Evolutionary conservation across 2,888 invertebrate species (phyloP).

Genomic region (Boloria selene): DNA sequence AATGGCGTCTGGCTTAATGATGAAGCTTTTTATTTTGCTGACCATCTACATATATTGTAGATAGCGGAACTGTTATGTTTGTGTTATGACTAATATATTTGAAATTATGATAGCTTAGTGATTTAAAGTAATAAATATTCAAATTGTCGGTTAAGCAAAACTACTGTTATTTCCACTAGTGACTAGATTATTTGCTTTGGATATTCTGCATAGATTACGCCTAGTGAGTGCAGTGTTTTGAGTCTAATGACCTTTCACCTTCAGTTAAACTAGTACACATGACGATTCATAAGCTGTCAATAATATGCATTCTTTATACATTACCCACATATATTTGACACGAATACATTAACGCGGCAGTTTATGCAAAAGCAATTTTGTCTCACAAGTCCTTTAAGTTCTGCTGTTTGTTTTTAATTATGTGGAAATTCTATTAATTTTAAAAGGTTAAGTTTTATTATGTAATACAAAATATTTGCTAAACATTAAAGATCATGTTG

Average conservation of each 20-base stretch:
- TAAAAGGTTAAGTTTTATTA: neutral
- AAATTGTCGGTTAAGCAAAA: constrained; percentile 2
- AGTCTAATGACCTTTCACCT: constrained; percentile 12
- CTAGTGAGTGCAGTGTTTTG: neutral
- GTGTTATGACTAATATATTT: too few species aligned
- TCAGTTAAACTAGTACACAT: constrained; percentile 9
- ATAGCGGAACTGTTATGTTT: neutral
- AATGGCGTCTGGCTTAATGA: constrained; percentile 10
- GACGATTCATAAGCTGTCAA: constrained; percentile 4
- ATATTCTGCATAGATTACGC: neutral
- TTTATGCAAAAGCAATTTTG: constrained; percentile 10
- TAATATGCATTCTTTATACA: constrained; percentile 12
- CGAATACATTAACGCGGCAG: constrained; percentile 14
- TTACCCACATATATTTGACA: constrained; percentile 15
- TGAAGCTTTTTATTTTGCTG: constrained; percentile 3
- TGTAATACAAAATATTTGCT: neutral
- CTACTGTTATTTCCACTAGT: neutral
- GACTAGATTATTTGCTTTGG: neutral
- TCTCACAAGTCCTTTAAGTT: neutral
- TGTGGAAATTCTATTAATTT: constrained; percentile 5
- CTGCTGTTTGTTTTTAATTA: neutral
- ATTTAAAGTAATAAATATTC: neutral
- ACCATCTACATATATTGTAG: neutral
- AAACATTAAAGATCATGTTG: neutral
- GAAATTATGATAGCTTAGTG: neutral